Percentiles rank a stretch among this genome's conserved stretches.
Evolutionary conservation across 2,888 invertebrate species (phyloP).

Genomic region (Aspidapion aeneum): DNA sequence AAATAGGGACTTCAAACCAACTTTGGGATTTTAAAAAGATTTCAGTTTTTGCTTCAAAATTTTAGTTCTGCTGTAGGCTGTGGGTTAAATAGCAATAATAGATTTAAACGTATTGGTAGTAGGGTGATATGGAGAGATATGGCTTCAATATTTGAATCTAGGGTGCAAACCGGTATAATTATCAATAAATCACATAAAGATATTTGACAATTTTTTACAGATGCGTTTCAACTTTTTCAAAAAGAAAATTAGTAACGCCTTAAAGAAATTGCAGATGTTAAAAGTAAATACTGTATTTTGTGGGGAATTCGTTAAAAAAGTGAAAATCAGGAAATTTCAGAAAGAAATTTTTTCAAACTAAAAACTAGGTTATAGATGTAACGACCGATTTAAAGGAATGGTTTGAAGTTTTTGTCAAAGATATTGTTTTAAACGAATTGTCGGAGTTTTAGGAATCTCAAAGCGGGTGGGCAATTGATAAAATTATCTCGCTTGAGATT

Average conservation of each 20-base stretch:
- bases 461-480: slow-evolving; percentile 30
- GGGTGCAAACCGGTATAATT: too few species aligned
- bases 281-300: slow-evolving; percentile 10
- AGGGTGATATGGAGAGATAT: too few species aligned
- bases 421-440: slow-evolving; percentile 23
- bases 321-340: not conserved
- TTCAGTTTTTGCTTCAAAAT: too few species aligned
- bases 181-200: too few species aligned
- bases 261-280: not conserved
- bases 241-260: not conserved
- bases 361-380: not conserved
- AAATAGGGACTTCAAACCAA: too few species aligned
- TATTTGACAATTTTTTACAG: slow-evolving; percentile 1
- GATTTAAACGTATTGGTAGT: too few species aligned
- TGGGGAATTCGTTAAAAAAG: not conserved
- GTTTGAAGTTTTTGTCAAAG: not conserved
- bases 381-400: not conserved
- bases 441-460: slow-evolving; percentile 31
- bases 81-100: too few species aligned
- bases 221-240: slow-evolving; percentile 13
- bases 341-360: not conserved
- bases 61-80: too few species aligned
- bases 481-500: slow-evolving; percentile 26
- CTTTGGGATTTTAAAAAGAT: too few species aligned
- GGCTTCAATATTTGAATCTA: too few species aligned